Percentiles rank a stretch among this genome's conserved stretches.
phyloP scores from a whole-genome alignment of 1,140 invertebrate genomes.

The Pararge aegeria region DNA sequence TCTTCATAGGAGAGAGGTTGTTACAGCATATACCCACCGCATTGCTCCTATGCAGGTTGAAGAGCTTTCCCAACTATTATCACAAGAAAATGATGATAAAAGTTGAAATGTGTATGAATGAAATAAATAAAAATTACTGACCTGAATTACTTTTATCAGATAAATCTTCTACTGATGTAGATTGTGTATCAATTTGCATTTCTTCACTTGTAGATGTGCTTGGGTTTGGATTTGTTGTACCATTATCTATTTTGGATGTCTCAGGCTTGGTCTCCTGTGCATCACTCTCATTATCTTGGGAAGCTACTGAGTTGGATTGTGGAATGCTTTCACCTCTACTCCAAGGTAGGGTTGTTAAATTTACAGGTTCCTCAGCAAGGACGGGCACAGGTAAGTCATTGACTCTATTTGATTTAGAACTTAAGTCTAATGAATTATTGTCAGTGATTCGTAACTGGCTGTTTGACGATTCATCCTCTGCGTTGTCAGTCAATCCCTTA shows the following conservation, averaged over 20 bases:
- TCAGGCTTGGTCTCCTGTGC: slow-evolving; percentile 44
- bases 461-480: slow-evolving; percentile 66
- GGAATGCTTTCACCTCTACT: slow-evolving; percentile 61
- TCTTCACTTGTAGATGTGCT: slow-evolving; percentile 46
- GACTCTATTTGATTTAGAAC: slow-evolving; percentile 56
- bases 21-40: too few species aligned
- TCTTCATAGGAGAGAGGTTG: too few species aligned
- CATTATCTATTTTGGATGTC: slow-evolving; percentile 36
- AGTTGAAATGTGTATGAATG: too few species aligned
- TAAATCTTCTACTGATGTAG: slow-evolving; percentile 63
- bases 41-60: too few species aligned
- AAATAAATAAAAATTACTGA: slow-evolving; percentile 1
- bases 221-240: slow-evolving; percentile 36
- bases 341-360: slow-evolving; percentile 58
- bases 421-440: slow-evolving; percentile 64
- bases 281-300: slow-evolving; percentile 43
- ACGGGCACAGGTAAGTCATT: slow-evolving; percentile 48
- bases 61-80: too few species aligned
- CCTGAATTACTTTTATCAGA: slow-evolving; percentile 67
- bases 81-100: too few species aligned
- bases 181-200: slow-evolving; percentile 66
- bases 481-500: slow-evolving; percentile 87
- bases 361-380: slow-evolving; percentile 64
- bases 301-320: slow-evolving; percentile 32
- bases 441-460: slow-evolving; percentile 58